phyloP scores from a whole-genome alignment of 2,888 invertebrate species.

The Leistus spinibarbis region DNA sequence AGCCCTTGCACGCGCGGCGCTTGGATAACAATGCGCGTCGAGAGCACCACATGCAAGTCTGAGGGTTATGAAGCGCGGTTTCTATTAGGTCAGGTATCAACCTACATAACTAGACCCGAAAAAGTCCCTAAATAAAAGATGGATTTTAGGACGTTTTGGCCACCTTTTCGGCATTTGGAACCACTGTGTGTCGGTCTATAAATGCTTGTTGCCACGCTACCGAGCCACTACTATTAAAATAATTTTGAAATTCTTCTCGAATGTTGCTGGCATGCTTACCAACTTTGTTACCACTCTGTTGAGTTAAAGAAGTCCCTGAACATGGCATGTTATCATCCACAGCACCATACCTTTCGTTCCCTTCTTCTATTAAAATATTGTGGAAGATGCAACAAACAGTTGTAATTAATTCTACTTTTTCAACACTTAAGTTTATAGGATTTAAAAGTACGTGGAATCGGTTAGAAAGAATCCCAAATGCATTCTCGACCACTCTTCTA shows the following conservation, averaged over 20 bases:
- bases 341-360: neutral
- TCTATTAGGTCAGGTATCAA: too few species aligned
- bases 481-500: neutral
- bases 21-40: too few species aligned
- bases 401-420: too few species aligned
- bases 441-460: neutral
- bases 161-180: too few species aligned
- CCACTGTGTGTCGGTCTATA: neutral
- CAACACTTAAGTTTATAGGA: neutral
- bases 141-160: too few species aligned
- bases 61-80: too few species aligned
- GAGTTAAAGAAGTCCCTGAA: neutral
- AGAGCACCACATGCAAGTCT: too few species aligned
- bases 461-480: neutral
- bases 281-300: neutral
- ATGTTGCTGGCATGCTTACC: neutral
- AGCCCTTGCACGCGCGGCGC: too few species aligned
- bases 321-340: neutral
- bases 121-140: too few species aligned
- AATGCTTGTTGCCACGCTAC: neutral
- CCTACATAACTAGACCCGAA: too few species aligned
- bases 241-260: neutral
- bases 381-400: neutral
- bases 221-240: neutral
- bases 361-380: neutral